phyloP scores from a whole-genome alignment of 2,888 invertebrate species.

The Acronicta aceris region DNA sequence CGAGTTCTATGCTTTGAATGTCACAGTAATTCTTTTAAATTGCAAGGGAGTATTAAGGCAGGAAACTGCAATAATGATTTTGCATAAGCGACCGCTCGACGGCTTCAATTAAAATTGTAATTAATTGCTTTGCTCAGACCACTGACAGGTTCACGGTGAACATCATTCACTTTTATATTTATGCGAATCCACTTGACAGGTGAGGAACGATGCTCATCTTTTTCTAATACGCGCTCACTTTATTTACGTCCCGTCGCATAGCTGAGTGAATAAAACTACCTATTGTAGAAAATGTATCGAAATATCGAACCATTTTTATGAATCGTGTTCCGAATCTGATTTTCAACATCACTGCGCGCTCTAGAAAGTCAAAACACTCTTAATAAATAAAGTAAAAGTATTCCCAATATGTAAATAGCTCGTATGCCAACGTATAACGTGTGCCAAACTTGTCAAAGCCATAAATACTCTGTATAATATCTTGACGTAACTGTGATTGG shows the following conservation, averaged over 20 bases:
- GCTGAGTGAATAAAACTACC: conserved; percentile 5
- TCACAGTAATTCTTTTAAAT: conserved; percentile 60
- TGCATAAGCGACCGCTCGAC: conserved; percentile 74
- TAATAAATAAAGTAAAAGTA: conserved; percentile 35
- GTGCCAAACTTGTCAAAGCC: conserved; percentile 51
- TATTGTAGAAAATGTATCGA: background rate
- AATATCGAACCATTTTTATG: conserved; percentile 6
- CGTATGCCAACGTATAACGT: conserved; percentile 33
- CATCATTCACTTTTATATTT: conserved; percentile 87
- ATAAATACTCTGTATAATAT: conserved; percentile 49
- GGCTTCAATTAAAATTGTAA: conserved; percentile 84
- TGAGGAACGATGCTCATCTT: conserved; percentile 76
- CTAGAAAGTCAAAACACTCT: conserved; percentile 5
- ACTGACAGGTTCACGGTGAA: conserved; percentile 79
- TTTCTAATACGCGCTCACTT: conserved; percentile 69
- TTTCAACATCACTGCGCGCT: conserved; percentile 12
- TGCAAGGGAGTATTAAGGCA: conserved; percentile 47
- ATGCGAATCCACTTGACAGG: conserved; percentile 83
- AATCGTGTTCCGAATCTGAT: conserved; percentile 3
- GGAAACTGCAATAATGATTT: conserved; percentile 69
- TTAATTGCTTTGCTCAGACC: conserved; percentile 82
- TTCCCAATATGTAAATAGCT: conserved; percentile 40
- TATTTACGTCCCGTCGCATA: conserved; percentile 48
- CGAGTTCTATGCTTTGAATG: conserved; percentile 43
- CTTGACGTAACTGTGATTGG: conserved; percentile 53